Evolutionary conservation across 2,888 invertebrate genomes (phyloP), one percentile per base, ranked within the genome.

Genomic region (Sclerodermus sp.): DNA sequence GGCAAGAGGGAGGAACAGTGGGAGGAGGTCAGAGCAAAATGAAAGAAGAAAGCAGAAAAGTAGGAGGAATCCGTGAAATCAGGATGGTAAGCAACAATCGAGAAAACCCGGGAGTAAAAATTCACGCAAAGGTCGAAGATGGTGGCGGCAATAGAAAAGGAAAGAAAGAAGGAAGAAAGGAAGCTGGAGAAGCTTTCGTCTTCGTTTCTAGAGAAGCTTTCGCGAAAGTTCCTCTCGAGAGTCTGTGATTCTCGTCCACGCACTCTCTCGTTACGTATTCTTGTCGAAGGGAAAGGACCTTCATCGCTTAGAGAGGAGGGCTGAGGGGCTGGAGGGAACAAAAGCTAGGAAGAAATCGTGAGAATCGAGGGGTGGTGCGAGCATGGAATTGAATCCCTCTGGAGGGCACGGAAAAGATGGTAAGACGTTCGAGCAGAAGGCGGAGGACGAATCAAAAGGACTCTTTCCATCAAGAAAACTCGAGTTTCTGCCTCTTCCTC

Each of bases 381-480:
- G 61, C 63, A 44, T 47, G 58, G 65, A 66, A 73, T 73, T 68
- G 69, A 71, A 71, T 73, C 62, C 60, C 55, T 53, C 48, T 51
- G 47, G 54, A 51, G 53, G 55, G 53, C 52, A 53, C 47, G 54
- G 37, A 38, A 38, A 55, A 51, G 51, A 60, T 40, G 51, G 49
- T 18, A 31, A 30, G 8, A 23, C n/a, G 18, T 17, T n/a, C 23
- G 56, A 52, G 55, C 53, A 57, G 43, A 55, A 45, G 56, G 40
- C 43, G 49, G 41, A 41, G 29, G 40, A 48, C 17, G 44, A 57
- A 58, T 62, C 57, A 57, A 59, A 57, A 55, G 54, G 56, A 42
- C 45, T 54, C 42, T 36, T 59, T 53, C 55, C 51, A 55, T 60
- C 60, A 50, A 47, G 52, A 45, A 44, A 45, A 49, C 45, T 55